Evolutionary conservation across 2,888 invertebrate genomes (phyloP), one percentile per base, ranked within the genome.

Genomic region (Xanthorhoe designata): DNA sequence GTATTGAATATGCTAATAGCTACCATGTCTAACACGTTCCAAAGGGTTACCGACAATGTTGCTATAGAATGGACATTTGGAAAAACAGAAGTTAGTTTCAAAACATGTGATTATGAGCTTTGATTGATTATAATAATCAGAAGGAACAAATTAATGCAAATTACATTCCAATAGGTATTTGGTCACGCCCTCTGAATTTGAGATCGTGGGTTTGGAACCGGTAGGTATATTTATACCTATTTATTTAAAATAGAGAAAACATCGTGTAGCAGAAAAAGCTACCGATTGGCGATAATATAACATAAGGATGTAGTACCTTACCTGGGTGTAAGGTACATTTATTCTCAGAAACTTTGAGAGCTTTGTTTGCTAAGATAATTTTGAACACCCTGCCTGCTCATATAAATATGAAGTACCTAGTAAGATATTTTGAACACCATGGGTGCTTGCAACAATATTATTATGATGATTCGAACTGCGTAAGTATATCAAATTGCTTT

Each of bases 1-100:
- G 94, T 96, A 45, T 87, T 97, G 71, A 97, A 97, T 84, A 97
- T 97, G 97, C 86, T 96, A 66, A 96, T 96, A 77, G 97, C 96
- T n/a, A 96, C 96, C 18, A 96, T 97, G 96, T 95, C 96, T 1
- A 96, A 96, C 73, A 96, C 96, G 0, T 96, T 96, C 78, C 96
- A 96, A 83, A 94, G 95, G 75, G 95, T 97, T 50, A 94, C 94
- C 17, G 95, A 95, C 71, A 96, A 96, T 78, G 94, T 95, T 52
- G 95, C 96, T 73, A 94, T 95, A 2, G 97, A 97, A 78, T 97
- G 97, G 97, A 96, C 96, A 24, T 97, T 96, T 78, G 96, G 96
- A 0, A 95, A 96, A 75, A 96, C 96, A 15, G 95, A 96, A 82
- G 89, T 87, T 64, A 69, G 77, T 72, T 47, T 18, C 1, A 58